A percentile compares a stretch with the other conserved stretches of the same genome.
Evolutionary conservation across 2,797 vertebrate genomes (phyloP).

Genomic region (Acanthurus lineatus): DNA sequence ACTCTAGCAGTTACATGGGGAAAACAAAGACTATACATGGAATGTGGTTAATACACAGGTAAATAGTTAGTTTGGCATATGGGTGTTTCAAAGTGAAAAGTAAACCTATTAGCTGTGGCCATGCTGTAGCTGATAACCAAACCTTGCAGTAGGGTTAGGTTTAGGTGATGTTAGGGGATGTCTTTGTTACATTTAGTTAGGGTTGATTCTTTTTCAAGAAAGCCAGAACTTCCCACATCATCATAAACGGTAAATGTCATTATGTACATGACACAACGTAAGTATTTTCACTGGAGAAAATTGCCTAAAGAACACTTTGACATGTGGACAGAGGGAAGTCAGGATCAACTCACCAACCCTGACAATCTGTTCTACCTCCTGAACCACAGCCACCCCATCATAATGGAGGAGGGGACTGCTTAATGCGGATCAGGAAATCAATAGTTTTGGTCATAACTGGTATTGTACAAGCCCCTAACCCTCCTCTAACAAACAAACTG

Average conservation of each 20-base stretch:
- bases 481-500: background rate
- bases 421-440: conserved; percentile 22
- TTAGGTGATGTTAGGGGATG: too few relatives aligned
- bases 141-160: background rate
- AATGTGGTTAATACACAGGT: conserved; percentile 5
- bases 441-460: conserved; percentile 23
- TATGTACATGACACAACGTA: too few relatives aligned
- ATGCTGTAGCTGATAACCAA: background rate
- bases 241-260: too few relatives aligned
- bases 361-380: too few relatives aligned
- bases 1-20: background rate
- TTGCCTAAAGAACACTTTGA: too few relatives aligned
- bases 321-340: too few relatives aligned
- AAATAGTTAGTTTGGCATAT: background rate
- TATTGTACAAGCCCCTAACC: background rate
- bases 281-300: too few relatives aligned
- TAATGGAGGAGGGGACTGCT: background rate
- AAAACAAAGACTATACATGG: background rate
- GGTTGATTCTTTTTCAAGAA: background rate
- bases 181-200: background rate
- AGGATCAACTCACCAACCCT: too few relatives aligned
- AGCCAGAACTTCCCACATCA: background rate
- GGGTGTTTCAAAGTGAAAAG: background rate
- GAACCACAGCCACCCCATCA: background rate
- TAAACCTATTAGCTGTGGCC: background rate